phyloP scores from a whole-genome alignment of 2,888 invertebrate genomes.

The Amphipoea lucens region DNA sequence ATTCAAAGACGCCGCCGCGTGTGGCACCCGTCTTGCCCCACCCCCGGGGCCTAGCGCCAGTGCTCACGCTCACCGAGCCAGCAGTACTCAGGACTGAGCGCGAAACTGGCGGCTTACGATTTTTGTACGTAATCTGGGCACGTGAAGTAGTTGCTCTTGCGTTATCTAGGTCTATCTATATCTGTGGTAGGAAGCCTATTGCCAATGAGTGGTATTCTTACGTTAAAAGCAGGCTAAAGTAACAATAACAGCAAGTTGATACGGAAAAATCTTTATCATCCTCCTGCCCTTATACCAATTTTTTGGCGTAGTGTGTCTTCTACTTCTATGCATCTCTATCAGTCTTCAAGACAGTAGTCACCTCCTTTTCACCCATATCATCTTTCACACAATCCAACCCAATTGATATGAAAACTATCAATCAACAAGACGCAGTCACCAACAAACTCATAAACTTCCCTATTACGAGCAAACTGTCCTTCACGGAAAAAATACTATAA shows the following conservation, averaged over 20 bases:
- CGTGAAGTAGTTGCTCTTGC: too few species aligned
- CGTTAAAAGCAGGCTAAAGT: not conserved
- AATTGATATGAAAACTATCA: not conserved
- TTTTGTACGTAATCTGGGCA: too few species aligned
- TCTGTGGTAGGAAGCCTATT: not conserved
- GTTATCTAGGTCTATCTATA: too few species aligned
- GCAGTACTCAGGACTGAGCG: too few species aligned
- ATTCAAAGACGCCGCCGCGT: too few species aligned
- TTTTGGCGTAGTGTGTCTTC: not conserved
- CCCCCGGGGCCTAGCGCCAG: too few species aligned
- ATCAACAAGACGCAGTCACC: not conserved
- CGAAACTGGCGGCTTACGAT: too few species aligned
- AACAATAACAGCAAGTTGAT: not conserved
- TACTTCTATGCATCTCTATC: not conserved
- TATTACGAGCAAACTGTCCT: constrained; percentile 73
- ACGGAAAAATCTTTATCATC: not conserved
- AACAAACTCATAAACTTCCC: constrained; percentile 52
- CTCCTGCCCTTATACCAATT: not conserved
- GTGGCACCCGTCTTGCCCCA: too few species aligned
- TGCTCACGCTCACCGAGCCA: too few species aligned
- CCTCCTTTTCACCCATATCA: not conserved
- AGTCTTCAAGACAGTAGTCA: too few species aligned
- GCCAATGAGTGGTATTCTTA: not conserved
- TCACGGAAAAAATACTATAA: constrained; percentile 78
- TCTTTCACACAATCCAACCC: not conserved